Evolutionary conservation across 2,113 vertebrate genomes (phyloP), one percentile per base, ranked within the genome.

Genomic region (Ascaphus truei): DNA sequence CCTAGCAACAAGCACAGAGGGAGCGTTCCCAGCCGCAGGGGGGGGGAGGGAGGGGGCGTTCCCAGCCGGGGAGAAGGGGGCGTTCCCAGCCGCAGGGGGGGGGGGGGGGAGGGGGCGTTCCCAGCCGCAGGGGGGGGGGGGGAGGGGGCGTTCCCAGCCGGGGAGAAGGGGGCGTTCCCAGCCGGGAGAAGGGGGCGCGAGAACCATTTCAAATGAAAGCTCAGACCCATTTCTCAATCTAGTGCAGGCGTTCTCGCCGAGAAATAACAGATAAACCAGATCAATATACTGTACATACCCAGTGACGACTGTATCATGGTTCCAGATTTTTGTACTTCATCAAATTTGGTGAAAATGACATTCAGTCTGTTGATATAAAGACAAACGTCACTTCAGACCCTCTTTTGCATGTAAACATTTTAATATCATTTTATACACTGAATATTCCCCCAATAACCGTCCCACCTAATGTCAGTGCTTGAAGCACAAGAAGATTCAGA

Each of bases 281-380:
- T 50, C 1, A 16, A 4, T 58, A 66, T 3, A 58, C 72, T 75
- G 48, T 78, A 90, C 94, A 92, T 75, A 98, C 97, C 96, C 77
- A 86, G 80, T 25, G 95, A 87, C 61, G 92, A 92, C 10, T 89
- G 89, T 62, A 98, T 93, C 97, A 99, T 99, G 83, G 93, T 95
- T 76, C 97, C 97, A 20, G 96, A 95, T 87, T 93, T 95, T 83
- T 99, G 97, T 77, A 99, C 96, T 81, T 99, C 97, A 74, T 98
- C 96, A 1, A 99, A 99, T 87, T 92, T 98, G 72, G 90, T 92
- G 85, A 98, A 98, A 89, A 99, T 98, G 77, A 98, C 95, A 93
- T 98, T 99, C 90, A 99, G 91, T 78, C 97, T 99, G 73, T 51
- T 64, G 7, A 69, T 83, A 84, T n/a, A n/a, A n/a, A n/a, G n/a